phyloP scores from a whole-genome alignment of 2,797 vertebrate genomes.

The Cryptoblepharus egeriae region DNA sequence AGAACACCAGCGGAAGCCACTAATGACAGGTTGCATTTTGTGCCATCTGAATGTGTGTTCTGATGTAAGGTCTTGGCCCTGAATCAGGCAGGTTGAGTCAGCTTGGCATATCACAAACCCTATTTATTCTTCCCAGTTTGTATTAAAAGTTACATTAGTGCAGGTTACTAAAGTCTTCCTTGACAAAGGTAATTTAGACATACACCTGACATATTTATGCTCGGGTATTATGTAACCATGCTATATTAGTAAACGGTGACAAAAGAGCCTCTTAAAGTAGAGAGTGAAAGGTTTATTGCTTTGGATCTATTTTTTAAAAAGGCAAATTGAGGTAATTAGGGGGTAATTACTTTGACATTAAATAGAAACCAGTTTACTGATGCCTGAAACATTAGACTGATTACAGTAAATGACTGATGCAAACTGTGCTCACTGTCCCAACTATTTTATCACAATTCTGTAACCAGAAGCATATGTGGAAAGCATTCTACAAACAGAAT shows the following conservation, averaged over 20 bases:
- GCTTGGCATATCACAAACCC: not conserved
- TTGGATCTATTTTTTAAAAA: constrained; percentile 42
- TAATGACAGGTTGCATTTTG: too few species aligned
- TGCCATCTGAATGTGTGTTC: too few species aligned
- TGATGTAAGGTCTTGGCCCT: not conserved
- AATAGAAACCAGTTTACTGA: constrained; percentile 49
- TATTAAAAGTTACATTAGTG: constrained; percentile 44
- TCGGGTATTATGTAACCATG: not conserved
- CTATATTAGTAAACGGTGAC: constrained; percentile 25
- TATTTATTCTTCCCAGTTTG: constrained; percentile 6
- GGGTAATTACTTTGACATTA: constrained; percentile 55
- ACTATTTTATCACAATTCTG: constrained; percentile 52
- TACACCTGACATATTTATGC: constrained; percentile 47
- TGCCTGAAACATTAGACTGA: constrained; percentile 41
- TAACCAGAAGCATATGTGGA: constrained; percentile 34
- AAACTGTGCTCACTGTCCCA: constrained; percentile 40
- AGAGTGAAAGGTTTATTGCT: constrained; percentile 54
- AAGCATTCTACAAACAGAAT: constrained; percentile 37
- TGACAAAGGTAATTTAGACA: constrained; percentile 24
- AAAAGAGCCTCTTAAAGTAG: constrained; percentile 14
- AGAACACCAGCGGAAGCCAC: too few species aligned
- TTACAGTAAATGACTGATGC: constrained; percentile 43
- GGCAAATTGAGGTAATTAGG: constrained; percentile 49
- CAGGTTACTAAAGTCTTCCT: constrained; percentile 42
- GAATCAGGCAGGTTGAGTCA: not conserved